Evolutionary conservation across 2,797 vertebrate genomes (phyloP), one percentile per base, ranked within the genome.

Genomic region (Tapera naevia): DNA sequence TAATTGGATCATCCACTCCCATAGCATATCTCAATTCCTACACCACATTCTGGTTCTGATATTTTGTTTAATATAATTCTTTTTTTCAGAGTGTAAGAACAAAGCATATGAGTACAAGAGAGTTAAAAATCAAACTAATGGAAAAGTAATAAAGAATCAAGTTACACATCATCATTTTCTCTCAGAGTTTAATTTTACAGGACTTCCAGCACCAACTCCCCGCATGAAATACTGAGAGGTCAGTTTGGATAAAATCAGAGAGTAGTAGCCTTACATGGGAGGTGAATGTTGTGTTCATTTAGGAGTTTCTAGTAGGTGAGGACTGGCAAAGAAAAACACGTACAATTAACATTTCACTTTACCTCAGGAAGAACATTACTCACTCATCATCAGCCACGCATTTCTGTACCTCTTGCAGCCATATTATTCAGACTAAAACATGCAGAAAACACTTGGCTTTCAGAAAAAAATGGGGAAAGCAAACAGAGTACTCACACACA

Each of bases 291-390:
- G 22, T 11, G 9, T 39, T 71, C 67, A 71, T 32, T 91, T 84
- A 85, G 13, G 32, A 82, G 50, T 43, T 41, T 70, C 74, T 57
- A 19, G 16, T 33, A 74, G 16, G n/a, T 5, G 1, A 45, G 9
- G 23, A 56, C 19, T 58, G 43, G n/a, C 43, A 84, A 48, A 80
- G 62, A 72, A 89, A 92, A 88, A 33, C 35, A 51, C 2, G 19
- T 78, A 66, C 75, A 94, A 53, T n/a, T 70, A 46, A 89, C 35
- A 76, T 95, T 89, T 76, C 64, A 94, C 64, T 65, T 82, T 66
- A 70, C 32, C 43, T 88, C 50, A n/a, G 69, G 72, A 93, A 92
- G 48, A 88, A 51, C 35, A 89, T 80, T 37, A 11, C n/a, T 78
- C 64, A 80, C 30, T 51, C 9, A 70, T 17, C 46, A 56, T 50